Evolutionary conservation across 2,797 vertebrate species (phyloP), one percentile per base, ranked within the genome.

Genomic region (Gymnopithys bicolor): DNA sequence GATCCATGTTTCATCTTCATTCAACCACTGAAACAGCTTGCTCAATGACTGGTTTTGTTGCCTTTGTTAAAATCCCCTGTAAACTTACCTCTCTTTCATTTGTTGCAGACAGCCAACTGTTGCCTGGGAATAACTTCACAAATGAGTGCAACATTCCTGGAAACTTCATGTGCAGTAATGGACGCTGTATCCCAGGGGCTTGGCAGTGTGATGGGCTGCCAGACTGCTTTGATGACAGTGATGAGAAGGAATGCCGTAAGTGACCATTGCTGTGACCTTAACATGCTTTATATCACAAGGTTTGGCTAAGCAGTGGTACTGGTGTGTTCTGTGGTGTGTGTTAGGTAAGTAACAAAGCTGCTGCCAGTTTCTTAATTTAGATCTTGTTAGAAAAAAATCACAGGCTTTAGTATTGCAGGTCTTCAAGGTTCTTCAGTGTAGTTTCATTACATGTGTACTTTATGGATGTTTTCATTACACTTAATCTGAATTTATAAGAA

Each of bases 231-330:
- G 99, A 99, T 97, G 98, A 98, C 97, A 99, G 99, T 1, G 99
- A 99, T 32, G 99, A 99, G 97, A 99, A 98, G 97, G 98, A 98
- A 94, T 99, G 99, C 95, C 98, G 99, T 99, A 98, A 99, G 99
- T 99, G 73, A 78, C 62, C 25, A 1, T 5, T 77, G 66, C 87
- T 52, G 7, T 73, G 53, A 39, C 62, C 68, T 62, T 45, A 37
- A 3, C 23, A 0, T 74, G 77, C 69, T 58, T 88, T 43, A 16
- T 68, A 24, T 30, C 70, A 12, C 51, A 55, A 32, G 35, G 18
- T 30, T 76, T 60, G 62, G 43, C 63, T 81, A 13, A 28, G 9
- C 24, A 32, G 10, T n/a, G 45, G 18, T 78, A 13, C 56, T 5
- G 4, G 23, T 46, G 19, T n/a, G 52, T 56, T 79, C 27, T 63